phyloP scores from a whole-genome alignment of 2,888 invertebrate genomes.

The Girardia tigrina region DNA sequence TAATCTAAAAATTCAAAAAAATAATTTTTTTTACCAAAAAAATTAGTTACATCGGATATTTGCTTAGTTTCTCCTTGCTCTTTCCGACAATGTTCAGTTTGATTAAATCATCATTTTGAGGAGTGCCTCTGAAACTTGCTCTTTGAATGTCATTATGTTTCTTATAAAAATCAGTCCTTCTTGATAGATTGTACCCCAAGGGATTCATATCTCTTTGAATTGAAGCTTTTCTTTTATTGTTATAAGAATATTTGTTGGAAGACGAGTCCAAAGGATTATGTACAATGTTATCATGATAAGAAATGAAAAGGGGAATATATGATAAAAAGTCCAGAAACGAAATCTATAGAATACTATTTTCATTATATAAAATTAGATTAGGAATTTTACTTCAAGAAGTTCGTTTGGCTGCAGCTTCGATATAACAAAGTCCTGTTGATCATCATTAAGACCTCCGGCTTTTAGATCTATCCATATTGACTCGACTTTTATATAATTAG shows the following conservation, averaged over 20 bases:
- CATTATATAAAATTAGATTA: neutral
- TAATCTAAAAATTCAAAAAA: neutral
- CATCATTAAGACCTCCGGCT: constrained; percentile 48
- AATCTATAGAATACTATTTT: constrained; percentile 41
- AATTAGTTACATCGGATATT: neutral
- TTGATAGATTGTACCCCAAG: constrained; percentile 43
- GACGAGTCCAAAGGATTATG: constrained; percentile 48
- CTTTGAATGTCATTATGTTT: constrained; percentile 10
- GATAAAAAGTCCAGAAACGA: constrained; percentile 48
- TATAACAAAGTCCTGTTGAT: constrained; percentile 48
- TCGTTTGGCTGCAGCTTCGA: constrained; percentile 44
- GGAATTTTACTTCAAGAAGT: constrained; percentile 43
- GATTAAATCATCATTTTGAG: neutral
- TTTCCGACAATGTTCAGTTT: neutral
- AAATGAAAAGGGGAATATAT: constrained; percentile 49
- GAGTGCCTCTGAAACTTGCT: neutral
- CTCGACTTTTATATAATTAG: constrained; percentile 47
- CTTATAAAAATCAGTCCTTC: constrained; percentile 40
- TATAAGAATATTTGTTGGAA: constrained; percentile 15
- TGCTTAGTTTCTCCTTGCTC: neutral
- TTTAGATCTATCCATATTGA: constrained; percentile 47
- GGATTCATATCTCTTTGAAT: constrained; percentile 48
- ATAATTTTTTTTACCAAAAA: neutral
- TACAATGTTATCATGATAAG: constrained; percentile 49
- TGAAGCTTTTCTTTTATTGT: constrained; percentile 37